phyloP scores from a whole-genome alignment of 1,140 invertebrate genomes.

The Bombus vancouverensis region DNA sequence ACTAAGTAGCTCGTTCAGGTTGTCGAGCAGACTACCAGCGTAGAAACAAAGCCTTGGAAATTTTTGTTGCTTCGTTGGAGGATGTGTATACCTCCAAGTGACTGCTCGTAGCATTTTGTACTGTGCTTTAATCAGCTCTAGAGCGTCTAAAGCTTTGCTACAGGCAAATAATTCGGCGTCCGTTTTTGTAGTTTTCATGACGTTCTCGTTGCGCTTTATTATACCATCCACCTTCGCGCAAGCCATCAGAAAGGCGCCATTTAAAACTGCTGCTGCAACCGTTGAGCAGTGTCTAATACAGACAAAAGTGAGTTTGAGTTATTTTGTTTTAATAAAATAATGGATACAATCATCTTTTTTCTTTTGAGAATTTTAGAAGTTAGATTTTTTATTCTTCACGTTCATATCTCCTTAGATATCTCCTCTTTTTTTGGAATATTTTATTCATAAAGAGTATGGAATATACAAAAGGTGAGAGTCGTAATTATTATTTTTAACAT shows the following conservation, averaged over 20 bases:
- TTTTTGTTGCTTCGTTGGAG: slow-evolving; percentile 53
- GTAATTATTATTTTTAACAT: background rate
- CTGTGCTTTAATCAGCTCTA: slow-evolving; percentile 73
- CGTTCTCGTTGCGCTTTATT: slow-evolving; percentile 49
- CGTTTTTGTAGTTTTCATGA: slow-evolving; percentile 47
- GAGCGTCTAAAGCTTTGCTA: slow-evolving; percentile 64
- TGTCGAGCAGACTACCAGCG: slow-evolving; percentile 76
- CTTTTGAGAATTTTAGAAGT: too few species aligned
- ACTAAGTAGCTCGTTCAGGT: slow-evolving; percentile 69
- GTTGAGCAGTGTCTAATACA: slow-evolving; percentile 69
- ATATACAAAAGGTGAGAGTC: background rate
- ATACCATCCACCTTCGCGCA: slow-evolving; percentile 64
- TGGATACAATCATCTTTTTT: background rate
- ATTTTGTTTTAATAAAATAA: background rate
- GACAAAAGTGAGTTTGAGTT: background rate
- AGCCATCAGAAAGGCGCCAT: slow-evolving; percentile 72
- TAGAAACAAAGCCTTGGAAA: slow-evolving; percentile 75
- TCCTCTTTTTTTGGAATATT: too few species aligned
- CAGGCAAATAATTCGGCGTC: slow-evolving; percentile 55
- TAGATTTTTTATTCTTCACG: background rate
- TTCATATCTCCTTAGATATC: too few species aligned
- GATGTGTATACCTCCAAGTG: slow-evolving; percentile 80
- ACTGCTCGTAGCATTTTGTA: slow-evolving; percentile 77
- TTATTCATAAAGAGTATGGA: too few species aligned
- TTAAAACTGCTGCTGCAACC: slow-evolving; percentile 74